phyloP scores from a whole-genome alignment of 2,113 vertebrate species.

The Oreochromis spilurus region DNA sequence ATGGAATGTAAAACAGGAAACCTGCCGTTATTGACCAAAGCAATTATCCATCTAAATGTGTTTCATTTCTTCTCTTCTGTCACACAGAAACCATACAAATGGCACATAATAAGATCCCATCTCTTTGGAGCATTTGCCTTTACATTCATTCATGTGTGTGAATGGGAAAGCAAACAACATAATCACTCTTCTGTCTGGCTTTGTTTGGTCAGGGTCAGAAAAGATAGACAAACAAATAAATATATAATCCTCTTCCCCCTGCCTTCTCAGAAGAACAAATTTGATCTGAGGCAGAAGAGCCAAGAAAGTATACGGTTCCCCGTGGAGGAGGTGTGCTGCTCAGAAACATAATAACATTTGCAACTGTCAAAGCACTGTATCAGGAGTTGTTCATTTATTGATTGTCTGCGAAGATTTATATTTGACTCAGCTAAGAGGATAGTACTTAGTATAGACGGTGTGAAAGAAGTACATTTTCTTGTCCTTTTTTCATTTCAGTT shows the following conservation, averaged over 20 bases:
- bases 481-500: not conserved
- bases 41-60: conserved; percentile 63
- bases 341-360: conserved; percentile 4
- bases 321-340: not conserved
- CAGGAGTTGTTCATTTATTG: not conserved
- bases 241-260: not conserved
- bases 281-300: not conserved
- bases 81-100: conserved; percentile 37
- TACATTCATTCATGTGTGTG: conserved; percentile 1
- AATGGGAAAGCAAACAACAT: conserved; percentile 25
- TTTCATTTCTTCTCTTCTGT: conserved; percentile 37
- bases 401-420: not conserved
- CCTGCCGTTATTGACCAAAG: conserved; percentile 56
- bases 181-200: conserved; percentile 21
- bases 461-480: not conserved
- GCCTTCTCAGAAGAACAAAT: not conserved
- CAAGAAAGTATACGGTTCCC: not conserved
- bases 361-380: not conserved
- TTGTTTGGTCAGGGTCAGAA: conserved; percentile 13
- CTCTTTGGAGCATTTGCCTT: conserved; percentile 19
- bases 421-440: not conserved
- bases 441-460: not conserved
- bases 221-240: conserved; percentile 17
- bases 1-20: conserved; percentile 66
- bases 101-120: conserved; percentile 39